These are phyloP conservation scores for Habroteleia sp. DNA, from an alignment of 2,888 invertebrate species.

Conservation along the genomic window DNA sequence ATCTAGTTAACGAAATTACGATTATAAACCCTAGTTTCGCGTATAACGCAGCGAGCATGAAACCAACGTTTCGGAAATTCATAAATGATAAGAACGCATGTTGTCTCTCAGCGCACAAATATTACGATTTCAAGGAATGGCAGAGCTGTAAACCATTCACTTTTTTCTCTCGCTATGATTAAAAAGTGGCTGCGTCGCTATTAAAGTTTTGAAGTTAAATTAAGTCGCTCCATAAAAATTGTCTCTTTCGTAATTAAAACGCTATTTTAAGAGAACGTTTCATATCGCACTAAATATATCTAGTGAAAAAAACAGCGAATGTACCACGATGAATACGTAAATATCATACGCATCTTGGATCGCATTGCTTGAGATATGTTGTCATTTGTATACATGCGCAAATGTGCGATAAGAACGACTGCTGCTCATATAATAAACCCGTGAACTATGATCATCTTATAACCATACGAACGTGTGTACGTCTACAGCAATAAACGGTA, in stretches of 20 bases:
- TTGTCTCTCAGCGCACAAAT: conserved; percentile 22
- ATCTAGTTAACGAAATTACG: conserved; percentile 12
- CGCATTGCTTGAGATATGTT: conserved; percentile 32
- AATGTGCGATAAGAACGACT: conserved; percentile 31
- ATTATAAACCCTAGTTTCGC: conserved; percentile 20
- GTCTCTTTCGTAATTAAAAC: conserved; percentile 77
- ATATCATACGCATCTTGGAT: conserved; percentile 24
- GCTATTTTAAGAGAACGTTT: conserved; percentile 73
- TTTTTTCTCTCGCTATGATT: conserved; percentile 16
- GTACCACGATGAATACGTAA: conserved; percentile 26
- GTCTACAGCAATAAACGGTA: conserved; percentile 27
- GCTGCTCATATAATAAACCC: conserved; percentile 30
- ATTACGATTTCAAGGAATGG: conserved; percentile 13
- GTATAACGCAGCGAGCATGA: conserved; percentile 4
- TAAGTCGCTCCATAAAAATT: conserved; percentile 54
- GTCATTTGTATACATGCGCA: conserved; percentile 32
- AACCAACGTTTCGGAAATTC: conserved; percentile 23
- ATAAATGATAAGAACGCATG: conserved; percentile 36
- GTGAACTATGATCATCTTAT: conserved; percentile 38
- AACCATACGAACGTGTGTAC: conserved; percentile 7
- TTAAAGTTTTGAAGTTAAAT: conserved; percentile 39
- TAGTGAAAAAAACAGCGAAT: conserved; percentile 29
- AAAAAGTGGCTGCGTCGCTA: conserved; percentile 28
- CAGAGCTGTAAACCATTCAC: background rate
- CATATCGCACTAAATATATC: conserved; percentile 46